phyloP scores from a whole-genome alignment of 92 coral and sea anemone genomes.

The Heliopora coerulea region DNA sequence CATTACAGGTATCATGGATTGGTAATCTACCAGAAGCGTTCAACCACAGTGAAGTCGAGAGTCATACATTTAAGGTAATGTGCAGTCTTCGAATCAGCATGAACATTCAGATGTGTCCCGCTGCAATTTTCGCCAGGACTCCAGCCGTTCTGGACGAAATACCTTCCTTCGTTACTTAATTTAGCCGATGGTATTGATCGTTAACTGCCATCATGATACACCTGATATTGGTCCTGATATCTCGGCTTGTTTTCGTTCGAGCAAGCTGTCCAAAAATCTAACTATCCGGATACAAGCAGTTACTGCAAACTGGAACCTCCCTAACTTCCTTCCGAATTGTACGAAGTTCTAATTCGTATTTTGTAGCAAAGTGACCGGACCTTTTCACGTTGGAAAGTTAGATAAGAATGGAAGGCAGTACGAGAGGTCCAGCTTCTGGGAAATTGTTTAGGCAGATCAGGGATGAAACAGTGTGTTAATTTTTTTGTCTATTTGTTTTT shows the following conservation, averaged over 20 bases:
- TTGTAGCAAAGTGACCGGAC: not conserved
- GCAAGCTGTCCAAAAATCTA: too few species aligned
- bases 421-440: too few species aligned
- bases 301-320: not conserved
- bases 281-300: too few species aligned
- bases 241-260: too few species aligned
- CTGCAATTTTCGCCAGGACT: not conserved
- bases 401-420: too few species aligned
- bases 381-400: not conserved
- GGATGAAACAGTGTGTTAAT: too few species aligned
- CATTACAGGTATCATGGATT: constrained; percentile 18
- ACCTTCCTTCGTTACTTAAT: constrained; percentile 1
- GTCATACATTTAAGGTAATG: constrained; percentile 1
- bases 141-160: constrained; percentile 24
- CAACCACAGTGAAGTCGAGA: constrained; percentile 9
- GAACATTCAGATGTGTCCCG: too few species aligned
- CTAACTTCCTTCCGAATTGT: constrained; percentile 21
- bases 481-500: not conserved
- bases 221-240: too few species aligned
- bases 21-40: not conserved
- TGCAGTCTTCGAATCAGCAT: not conserved
- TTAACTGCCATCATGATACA: too few species aligned
- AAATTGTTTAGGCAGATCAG: too few species aligned
- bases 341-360: not conserved
- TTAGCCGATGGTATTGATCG: too few species aligned